Base-by-base conservation (phyloP, 1,140 invertebrate species). In the Tetramorium parvispinum region DNA sequence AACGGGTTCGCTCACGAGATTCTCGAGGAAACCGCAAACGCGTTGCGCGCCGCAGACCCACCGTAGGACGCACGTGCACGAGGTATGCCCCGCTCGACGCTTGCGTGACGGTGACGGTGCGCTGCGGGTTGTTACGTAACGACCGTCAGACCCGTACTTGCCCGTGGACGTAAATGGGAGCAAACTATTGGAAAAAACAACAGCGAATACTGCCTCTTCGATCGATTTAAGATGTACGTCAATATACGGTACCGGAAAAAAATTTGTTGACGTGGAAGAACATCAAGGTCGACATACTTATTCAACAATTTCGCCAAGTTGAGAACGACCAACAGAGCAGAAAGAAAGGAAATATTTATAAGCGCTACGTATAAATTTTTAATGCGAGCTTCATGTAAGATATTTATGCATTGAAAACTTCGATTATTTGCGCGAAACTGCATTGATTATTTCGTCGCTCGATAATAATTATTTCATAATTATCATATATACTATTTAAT, bases 71-170 rank as follows among this genome's bases (percentile, higher is more conserved):
- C 43, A 53, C 61, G 32, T 66, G 76, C 18, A 53, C n/a, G 43
- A 43, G 18, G 3, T 68, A 37, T 32, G 76, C 3, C 27, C 27
- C 21, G 18, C 6, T 7, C 37, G 40, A 68, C 73, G 73, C 37
- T 18, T 32, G 76, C 57, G 18, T 32, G 59, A 81, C 5, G 40
- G 37, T 6, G 16, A 81, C 5, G 40, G 65, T 10, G 16, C 37
- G 78, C 51, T 81, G 65, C 78, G 24, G 78, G 24, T 43, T 66
- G 37, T 81, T 81, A 81, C 8, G 63, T 21, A 81, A 81, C 27
- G 32, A 46, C 32, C 37, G 4, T 32, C 57, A 78, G 76, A 49
- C 8, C 55, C n/a, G 75, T 65, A 63, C 53, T 49, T 46, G 16
- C 10, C 18, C 6, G 18, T 10, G 27, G 24, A 27, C 43, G 68